Base-by-base conservation (phyloP, 2,888 invertebrate genomes). In the Carabus problematicus region DNA sequence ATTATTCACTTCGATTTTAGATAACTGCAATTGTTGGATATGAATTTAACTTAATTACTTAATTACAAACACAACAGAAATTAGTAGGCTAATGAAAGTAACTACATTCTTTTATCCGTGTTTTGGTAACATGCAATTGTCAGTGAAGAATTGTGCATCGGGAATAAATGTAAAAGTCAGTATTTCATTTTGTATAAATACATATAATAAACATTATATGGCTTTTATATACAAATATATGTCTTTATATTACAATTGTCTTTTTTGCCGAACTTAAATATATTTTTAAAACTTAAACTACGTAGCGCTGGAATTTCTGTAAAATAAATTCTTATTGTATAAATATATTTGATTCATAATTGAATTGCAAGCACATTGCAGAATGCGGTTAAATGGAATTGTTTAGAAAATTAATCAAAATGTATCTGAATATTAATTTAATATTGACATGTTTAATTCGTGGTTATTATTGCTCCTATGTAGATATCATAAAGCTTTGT, bases 141-240 rank as follows among this genome's bases (percentile, higher is more conserved):
- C 6, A 29, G 29, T 29, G 29, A 29, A 29, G 6, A 29, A 29
- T 29, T 29, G 29, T 6, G 29, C 29, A 29, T 29, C 6, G 29
- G 2, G 29, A 29, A 29, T 29, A 29, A 29, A 29, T 2, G 6
- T 29, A 29, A 29, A 3, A 29, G 29, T 29, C 29, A 29, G 29
- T 2, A 29, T 3, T 29, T 29, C 2, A 6, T 61, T 55, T 69
- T 69, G 41, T 62, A 69, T 54, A 69, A 69, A 69, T 69, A 69
- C 69, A 69, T 69, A 69, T 62, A 69, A 62, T 69, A 62, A 62
- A 62, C 62, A 69, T 55, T 69, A 45, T 56, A 60, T 67, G 42
- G 52, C 19, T 61, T 62, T 62, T 69, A 69, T 69, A 62, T 69
- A 69, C 69, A 69, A 69, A 69, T 69, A 69, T 55, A 68, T 61